phyloP scores from a whole-genome alignment of 2,888 invertebrate genomes.

The Coecobrya sp. region DNA sequence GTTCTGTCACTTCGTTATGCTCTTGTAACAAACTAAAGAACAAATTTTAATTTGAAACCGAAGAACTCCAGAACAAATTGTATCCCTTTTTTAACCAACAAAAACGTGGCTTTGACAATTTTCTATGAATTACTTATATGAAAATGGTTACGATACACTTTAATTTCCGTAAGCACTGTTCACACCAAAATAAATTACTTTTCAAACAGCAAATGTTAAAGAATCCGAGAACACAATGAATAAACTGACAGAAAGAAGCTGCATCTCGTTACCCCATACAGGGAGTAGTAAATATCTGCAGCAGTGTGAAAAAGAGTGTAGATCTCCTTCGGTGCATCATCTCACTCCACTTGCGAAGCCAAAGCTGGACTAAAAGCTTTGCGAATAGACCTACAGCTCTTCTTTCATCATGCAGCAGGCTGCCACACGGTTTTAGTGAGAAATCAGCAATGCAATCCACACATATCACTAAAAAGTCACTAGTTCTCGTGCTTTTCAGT shows the following conservation, averaged over 20 bases:
- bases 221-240: neutral
- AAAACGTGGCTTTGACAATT: no score
- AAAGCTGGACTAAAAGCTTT: conserved; percentile 63
- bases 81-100: no score
- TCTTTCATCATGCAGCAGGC: neutral
- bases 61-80: no score
- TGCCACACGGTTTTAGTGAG: neutral
- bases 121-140: no score
- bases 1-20: no score
- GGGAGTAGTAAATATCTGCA: neutral
- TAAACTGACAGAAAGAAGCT: neutral
- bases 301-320: neutral
- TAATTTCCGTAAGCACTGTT: no score
- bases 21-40: no score
- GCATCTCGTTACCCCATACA: neutral
- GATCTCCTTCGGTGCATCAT: neutral
- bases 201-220: neutral
- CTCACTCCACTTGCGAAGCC: conserved; percentile 38
- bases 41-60: no score
- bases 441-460: neutral
- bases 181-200: neutral
- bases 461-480: neutral
- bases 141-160: no score
- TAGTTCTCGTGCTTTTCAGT: neutral
- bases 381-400: conserved; percentile 7